Conservation (phyloP, 2,888 invertebrate species). For the Busseola fusca region DNA sequence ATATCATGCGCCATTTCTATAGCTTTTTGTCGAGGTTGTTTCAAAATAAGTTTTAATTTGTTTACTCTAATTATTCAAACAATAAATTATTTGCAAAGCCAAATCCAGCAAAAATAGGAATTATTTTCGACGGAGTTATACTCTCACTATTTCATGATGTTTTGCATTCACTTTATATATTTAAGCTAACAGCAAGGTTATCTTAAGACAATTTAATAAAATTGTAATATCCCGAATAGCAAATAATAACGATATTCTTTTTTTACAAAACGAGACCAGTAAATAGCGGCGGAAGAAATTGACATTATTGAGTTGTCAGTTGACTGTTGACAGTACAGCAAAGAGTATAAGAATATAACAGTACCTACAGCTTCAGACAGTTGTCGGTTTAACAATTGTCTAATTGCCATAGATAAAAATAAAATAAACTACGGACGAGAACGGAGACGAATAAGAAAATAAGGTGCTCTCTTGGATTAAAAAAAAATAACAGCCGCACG, state of each 20-base stretch:
- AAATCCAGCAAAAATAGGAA: neutral
- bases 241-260: too few relatives aligned
- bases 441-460: too few relatives aligned
- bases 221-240: too few relatives aligned
- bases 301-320: neutral
- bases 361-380: neutral
- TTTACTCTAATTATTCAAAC: conserved; percentile 2
- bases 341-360: too few relatives aligned
- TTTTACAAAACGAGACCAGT: neutral
- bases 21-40: neutral
- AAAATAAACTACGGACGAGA: too few relatives aligned
- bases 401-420: too few relatives aligned
- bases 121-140: neutral
- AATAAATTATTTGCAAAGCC: neutral
- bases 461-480: too few relatives aligned
- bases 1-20: conserved; percentile 75
- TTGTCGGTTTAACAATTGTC: neutral
- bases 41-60: conserved; percentile 1
- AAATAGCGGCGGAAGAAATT: neutral
- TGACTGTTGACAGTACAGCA: too few relatives aligned
- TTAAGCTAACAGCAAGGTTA: neutral
- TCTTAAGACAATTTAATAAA: neutral
- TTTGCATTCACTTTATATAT: neutral
- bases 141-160: neutral
- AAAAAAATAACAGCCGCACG: too few relatives aligned